Base-by-base conservation (phyloP, 2,888 invertebrate genomes). In the Temnothorax unifasciatus region DNA sequence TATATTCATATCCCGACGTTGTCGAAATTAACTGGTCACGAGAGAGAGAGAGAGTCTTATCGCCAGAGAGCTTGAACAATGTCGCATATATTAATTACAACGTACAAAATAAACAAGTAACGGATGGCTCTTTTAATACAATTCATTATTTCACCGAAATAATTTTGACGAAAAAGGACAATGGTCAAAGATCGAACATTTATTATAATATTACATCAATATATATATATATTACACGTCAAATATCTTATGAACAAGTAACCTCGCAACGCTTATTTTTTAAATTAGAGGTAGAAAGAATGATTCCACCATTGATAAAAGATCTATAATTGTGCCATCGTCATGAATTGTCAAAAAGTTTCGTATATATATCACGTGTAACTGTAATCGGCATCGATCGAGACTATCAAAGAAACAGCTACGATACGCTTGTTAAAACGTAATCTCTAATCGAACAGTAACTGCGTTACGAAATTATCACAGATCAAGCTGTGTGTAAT, bases 401-500 rank as follows among this genome's bases (percentile, higher is more conserved):
- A 71, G 63, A 11, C 50, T 59, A 61, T 71, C 9, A 76, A 87
- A 73, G 18, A 77, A 68, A 85, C 69, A 47, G 44, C 25, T 77
- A 61, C 34, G 82, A 34, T 34, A 34, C 74, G 15, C 69, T 61
- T 61, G 73, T 85, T 82, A 82, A 84, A 75, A 66, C 6, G 41
- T 84, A 86, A 73, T 34, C 54, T 84, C n/a, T n/a, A 86, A 87
- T 71, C 47, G 3, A n/a, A 38, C 41, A 41, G 9, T 50, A 69
- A 85, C 73, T 38, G 41, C 50, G 69, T 86, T 81, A 88, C 68
- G 85, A 86, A 88, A 91, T 88, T 91, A 91, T 91, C 90, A 94
- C 92, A 94, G 93, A 92, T 92, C 85, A 88, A 88, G 89, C 92
- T 93, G 92, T 92, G 91, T 92, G 90, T 91, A 85, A 90, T 75